These are phyloP conservation scores for Eudyptes chrysolophus DNA, from an alignment of 2,113 vertebrate species.

Conservation along the genomic window DNA sequence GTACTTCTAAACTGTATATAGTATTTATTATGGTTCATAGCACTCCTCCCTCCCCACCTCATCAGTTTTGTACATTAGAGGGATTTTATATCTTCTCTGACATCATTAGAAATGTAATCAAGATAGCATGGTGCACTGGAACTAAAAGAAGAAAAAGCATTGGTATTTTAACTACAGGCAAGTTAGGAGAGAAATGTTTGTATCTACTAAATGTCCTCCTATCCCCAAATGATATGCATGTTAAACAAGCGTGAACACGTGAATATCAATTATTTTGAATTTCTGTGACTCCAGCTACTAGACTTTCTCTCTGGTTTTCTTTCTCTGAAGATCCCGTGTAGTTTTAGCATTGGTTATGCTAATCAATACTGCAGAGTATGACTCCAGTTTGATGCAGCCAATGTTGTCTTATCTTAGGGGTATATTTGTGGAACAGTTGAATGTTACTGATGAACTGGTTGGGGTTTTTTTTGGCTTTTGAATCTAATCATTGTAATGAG, in stretches of 20 bases:
- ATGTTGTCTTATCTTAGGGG: neutral
- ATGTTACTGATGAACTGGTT: neutral
- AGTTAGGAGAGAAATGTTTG: neutral
- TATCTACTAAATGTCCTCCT: neutral
- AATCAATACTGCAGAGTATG: neutral
- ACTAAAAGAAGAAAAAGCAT: neutral
- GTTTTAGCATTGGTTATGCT: neutral
- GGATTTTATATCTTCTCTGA: neutral
- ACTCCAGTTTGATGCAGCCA: neutral
- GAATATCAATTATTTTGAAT: neutral
- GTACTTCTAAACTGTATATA: neutral
- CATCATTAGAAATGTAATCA: neutral
- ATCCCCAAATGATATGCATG: neutral
- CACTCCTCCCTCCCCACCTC: neutral
- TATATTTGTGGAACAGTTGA: neutral
- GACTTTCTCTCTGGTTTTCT: neutral
- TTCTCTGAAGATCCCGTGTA: neutral
- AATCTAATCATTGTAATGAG: neutral
- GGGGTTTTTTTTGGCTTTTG: slow-evolving; percentile 11
- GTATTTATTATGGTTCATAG: neutral
- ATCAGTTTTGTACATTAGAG: neutral
- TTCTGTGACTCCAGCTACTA: neutral
- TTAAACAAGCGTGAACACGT: neutral
- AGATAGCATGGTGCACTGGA: neutral
- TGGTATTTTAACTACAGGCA: neutral